Conservation (phyloP, 1,140 invertebrate species). For the Bombus pyrosoma region DNA sequence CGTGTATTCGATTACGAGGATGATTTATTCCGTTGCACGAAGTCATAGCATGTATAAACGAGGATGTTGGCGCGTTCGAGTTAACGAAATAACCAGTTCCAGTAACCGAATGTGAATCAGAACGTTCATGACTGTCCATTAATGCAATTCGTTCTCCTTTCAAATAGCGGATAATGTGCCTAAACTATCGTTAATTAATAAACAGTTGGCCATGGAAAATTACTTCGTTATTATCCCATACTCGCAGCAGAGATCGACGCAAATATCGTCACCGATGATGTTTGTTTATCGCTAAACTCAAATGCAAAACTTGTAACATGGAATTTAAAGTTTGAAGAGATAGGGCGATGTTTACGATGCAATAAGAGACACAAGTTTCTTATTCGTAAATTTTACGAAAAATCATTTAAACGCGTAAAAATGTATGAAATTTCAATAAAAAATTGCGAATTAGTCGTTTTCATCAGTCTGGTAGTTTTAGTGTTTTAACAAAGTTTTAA, state of each 20-base stretch:
- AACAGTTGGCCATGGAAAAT: not conserved
- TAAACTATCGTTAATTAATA: not conserved
- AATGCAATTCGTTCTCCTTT: slow-evolving; percentile 2
- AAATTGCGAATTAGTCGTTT: no score
- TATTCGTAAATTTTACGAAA: no score
- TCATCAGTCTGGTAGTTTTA: no score
- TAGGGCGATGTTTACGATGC: no score
- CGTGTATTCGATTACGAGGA: slow-evolving; percentile 13
- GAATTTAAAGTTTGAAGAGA: no score
- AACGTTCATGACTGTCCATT: slow-evolving; percentile 3
- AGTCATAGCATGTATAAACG: not conserved
- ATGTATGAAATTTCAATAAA: no score
- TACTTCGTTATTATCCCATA: slow-evolving; percentile 4
- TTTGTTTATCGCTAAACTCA: no score
- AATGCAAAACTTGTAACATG: no score
- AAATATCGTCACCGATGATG: no score
- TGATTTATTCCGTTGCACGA: slow-evolving; percentile 27
- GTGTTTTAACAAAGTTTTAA: no score
- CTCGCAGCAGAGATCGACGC: not conserved
- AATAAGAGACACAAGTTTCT: no score
- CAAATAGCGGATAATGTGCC: not conserved
- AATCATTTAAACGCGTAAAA: no score
- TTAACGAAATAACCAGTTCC: slow-evolving; percentile 23
- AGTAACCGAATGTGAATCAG: slow-evolving; percentile 32
- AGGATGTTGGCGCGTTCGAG: not conserved